Evolutionary conservation across 1,140 invertebrate genomes (phyloP).

Genomic region (Papilio polyxenes): DNA sequence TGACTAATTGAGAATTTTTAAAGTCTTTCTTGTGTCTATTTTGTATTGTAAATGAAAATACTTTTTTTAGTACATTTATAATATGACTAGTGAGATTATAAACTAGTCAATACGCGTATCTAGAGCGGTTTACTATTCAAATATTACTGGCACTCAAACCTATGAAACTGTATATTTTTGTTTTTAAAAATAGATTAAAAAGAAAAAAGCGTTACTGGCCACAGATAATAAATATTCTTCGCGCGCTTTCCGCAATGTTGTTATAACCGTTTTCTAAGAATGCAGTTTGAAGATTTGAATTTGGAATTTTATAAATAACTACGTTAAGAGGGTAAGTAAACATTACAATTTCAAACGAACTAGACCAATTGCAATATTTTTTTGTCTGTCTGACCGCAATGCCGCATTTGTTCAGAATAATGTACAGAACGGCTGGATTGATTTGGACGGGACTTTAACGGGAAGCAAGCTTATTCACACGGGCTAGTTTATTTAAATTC

Average conservation of each 20-base stretch:
- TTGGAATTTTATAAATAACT: not conserved
- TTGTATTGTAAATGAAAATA: no score
- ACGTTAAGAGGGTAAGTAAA: not conserved
- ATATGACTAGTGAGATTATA: not conserved
- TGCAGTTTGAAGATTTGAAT: slow-evolving; percentile 12
- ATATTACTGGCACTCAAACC: not conserved
- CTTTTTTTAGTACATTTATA: no score
- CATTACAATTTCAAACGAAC: not conserved
- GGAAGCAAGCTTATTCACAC: no score
- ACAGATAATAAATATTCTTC: slow-evolving; percentile 1
- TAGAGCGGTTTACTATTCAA: not conserved
- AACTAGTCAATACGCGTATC: not conserved
- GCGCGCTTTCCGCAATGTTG: slow-evolving; percentile 10
- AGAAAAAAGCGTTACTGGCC: not conserved
- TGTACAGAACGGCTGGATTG: no score
- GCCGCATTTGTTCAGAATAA: no score
- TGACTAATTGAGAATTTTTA: no score
- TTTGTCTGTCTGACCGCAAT: no score
- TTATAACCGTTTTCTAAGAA: slow-evolving; percentile 10
- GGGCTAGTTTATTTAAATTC: no score
- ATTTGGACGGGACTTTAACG: no score
- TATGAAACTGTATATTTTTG: not conserved
- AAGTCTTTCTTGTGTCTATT: no score
- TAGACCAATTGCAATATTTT: not conserved
- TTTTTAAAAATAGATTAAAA: slow-evolving; percentile 20